Evolutionary conservation across 1,140 invertebrate genomes (phyloP), one percentile per base, ranked within the genome.

Genomic region (Dolichoris vasculosae): DNA sequence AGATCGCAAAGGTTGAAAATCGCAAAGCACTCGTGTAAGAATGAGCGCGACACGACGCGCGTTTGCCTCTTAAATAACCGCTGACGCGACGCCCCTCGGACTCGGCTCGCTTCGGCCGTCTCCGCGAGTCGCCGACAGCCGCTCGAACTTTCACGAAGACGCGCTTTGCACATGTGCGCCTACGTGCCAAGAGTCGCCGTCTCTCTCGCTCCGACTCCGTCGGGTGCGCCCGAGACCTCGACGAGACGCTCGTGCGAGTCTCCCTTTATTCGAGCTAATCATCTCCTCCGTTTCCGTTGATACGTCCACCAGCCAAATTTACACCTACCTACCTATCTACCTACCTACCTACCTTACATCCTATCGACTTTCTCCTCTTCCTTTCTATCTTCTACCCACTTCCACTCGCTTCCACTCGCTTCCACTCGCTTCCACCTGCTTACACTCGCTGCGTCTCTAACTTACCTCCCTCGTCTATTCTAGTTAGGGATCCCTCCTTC

Each of bases 11-110:
- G 20, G 69, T 73, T n/a, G 20, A 20, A 20, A 40, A 26, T 43
- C n/a, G 46, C 51, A 2, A 51, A 76, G 20, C 48, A 89, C 86
- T 88, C 86, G 87, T 88, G 87, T 87, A 88, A 87, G 89, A 93
- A 90, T 92, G 89, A 92, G 89, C 89, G 89, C 90, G 89, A 89
- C 87, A 88, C 88, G 89, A 89, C 88, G 88, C 6, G 84, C 86
- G 87, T 87, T 90, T 87, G 89, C 90, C 88, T 87, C 91, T 93
- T 93, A 93, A 93, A 92, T 93, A 93, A 88, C 64, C 82, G 87
- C 87, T 71, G 79, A 82, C 43, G 84, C 48, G 86, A 84, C 86
- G 78, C 40, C 32, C 46, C 79, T 6, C 51, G 55, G 82, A 71
- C 82, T 92, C 91, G 92, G 91, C 88, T 88, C 87, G 87, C 89